Evolutionary conservation across 2,113 vertebrate genomes (phyloP).

Genomic region (Corythaixoides concolor): DNA sequence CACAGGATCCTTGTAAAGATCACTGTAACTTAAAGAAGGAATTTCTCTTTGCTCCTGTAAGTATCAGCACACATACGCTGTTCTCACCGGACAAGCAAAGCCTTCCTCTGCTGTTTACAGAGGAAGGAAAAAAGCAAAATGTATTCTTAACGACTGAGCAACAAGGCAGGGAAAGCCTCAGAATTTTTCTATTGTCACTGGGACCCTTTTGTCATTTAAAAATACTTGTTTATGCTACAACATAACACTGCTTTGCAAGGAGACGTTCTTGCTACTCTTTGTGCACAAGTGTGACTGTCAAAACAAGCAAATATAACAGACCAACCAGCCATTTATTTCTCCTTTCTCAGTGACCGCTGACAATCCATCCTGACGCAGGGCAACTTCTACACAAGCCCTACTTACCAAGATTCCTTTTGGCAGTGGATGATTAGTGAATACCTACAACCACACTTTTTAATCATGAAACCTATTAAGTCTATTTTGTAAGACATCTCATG

Average conservation of each 20-base stretch:
- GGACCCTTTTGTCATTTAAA: neutral
- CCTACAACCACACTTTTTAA: neutral
- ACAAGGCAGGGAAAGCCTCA: neutral
- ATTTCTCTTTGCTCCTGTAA: neutral
- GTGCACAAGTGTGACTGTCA: neutral
- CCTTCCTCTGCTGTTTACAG: neutral
- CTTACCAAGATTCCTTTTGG: neutral
- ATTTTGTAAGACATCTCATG: neutral
- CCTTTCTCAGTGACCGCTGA: neutral
- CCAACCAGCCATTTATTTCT: neutral
- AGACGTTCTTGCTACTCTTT: neutral
- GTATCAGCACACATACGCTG: accelerated
- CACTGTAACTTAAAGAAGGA: neutral
- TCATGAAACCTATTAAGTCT: neutral
- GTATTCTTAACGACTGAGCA: neutral
- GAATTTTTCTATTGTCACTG: neutral
- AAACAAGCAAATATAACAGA: neutral
- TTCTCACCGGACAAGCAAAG: neutral
- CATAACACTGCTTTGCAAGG: neutral
- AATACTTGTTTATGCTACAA: neutral
- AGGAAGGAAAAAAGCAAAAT: neutral
- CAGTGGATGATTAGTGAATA: accelerated
- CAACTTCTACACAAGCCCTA: neutral
- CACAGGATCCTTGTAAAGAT: neutral
- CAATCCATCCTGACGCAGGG: neutral